These are phyloP conservation scores for Tachysurus fulvidraco DNA, from an alignment of 2,113 vertebrate species.

Conservation along the genomic window DNA sequence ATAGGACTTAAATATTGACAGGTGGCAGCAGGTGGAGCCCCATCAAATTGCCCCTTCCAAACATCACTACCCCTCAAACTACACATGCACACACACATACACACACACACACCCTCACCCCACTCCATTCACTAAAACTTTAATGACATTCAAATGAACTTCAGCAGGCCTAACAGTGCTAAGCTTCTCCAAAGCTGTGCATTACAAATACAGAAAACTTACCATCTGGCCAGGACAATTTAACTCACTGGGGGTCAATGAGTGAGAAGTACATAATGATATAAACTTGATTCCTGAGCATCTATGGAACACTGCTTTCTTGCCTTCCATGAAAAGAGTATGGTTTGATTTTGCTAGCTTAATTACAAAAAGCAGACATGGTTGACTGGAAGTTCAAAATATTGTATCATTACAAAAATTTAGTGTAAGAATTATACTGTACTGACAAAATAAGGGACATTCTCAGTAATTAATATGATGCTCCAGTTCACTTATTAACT, in stretches of 20 bases:
- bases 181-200: constrained; percentile 66
- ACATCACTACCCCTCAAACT: constrained; percentile 46
- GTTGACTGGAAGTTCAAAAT: not conserved
- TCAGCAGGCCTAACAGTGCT: constrained; percentile 63
- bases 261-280: constrained; percentile 34
- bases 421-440: not conserved
- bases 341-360: not conserved
- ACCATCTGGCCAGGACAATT: constrained; percentile 69
- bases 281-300: constrained; percentile 29
- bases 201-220: constrained; percentile 69
- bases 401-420: not conserved
- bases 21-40: constrained; percentile 80
- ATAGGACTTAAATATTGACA: constrained; percentile 72
- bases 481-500: not conserved
- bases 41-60: constrained; percentile 46
- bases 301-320: not conserved
- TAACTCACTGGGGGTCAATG: constrained; percentile 45
- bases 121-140: constrained; percentile 57
- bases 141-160: constrained; percentile 81
- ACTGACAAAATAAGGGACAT: not conserved
- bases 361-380: not conserved
- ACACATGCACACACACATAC: constrained; percentile 45
- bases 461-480: not conserved
- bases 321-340: not conserved
- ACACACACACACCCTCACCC: constrained; percentile 23